Base-by-base conservation (phyloP, 2,888 invertebrate genomes). In the Nomada ferruginata region DNA sequence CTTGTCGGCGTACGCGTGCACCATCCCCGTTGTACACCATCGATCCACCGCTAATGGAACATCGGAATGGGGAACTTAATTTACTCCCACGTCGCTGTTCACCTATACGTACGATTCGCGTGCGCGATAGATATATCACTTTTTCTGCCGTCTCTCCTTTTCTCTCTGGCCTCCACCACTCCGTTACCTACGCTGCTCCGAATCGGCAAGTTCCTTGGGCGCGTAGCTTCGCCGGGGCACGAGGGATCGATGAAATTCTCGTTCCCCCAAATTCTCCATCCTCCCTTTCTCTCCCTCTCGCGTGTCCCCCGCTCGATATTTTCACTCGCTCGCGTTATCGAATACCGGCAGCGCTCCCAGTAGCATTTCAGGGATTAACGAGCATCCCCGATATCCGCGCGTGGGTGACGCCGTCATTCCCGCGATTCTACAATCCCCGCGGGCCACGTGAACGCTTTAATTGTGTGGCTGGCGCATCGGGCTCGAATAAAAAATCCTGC, bases 1-100 rank as follows among this genome's bases (percentile, higher is more conserved):
- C 74, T 75, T 79, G 80, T 85, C 85, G 79, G 70, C 76, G 65
- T 36, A 44, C 61, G 36, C 47, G 36, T n/a, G 15, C 66, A 9
- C 53, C 29, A 3, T 5, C 20, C 47, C 10, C 23, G 13, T 11
- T n/a, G 13, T 23, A n/a, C 55, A 7, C 50, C 26, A 72, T 79
- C 81, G 81, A 79, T 68, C 80, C 73, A 47, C 53, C 53, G 71
- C 81, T 80, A 80, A 81, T 81, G 72, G 82, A 82, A 82, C 60
- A 47, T 63, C 50, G 61, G 82, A 52, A 75, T 57, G 47, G 76
- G 47, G 36, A 76, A 83, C 68, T 77, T 74, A 82, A 83, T 83
- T 82, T 55, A 57, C 70, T 57, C 57, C 42, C 76, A 20, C 61
- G 82, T 71, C 71, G 71, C 71, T 53, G 63, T 69, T 81, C 76